Evolutionary conservation across 2,888 invertebrate species (phyloP), one percentile per base, ranked within the genome.

Genomic region (Drosophila colorata): DNA sequence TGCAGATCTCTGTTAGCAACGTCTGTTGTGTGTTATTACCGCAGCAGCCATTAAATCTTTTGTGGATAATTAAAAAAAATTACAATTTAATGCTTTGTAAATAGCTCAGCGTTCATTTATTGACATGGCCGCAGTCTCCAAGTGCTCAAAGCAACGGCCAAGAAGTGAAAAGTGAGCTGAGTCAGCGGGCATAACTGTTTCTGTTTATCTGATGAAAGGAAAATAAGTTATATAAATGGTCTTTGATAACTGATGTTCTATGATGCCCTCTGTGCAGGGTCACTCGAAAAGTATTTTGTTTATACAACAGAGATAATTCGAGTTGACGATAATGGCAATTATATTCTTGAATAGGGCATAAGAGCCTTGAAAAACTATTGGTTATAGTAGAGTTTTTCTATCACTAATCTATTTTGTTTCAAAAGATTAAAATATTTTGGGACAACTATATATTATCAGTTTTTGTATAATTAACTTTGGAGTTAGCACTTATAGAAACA

Each of bases 21-120:
- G 69, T 68, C 86, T 74, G 88, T 75, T 88, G 83, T 78, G 69
- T 66, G 58, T 86, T 84, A 74, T 87, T 84, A 80, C 78, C 74
- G 65, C 81, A 74, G 60, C 69, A 75, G 78, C 81, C 85, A 85
- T 84, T 88, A 88, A 88, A 83, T 88, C 87, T 87, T 84, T 84
- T 77, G 77, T 77, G 69, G 71, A 80, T 72, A 88, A 88, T 84
- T 83, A 88, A 83, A 87, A 87, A 86, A 88, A 88, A 87, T 84
- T 76, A 86, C 87, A 86, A 66, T 86, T 88, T 83, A 88, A 88
- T 88, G 87, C 82, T 63, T 73, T 70, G 73, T 65, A 80, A 78
- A 78, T 78, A 72, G 77, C 57, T 55, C 51, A 41, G 47, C 43
- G 52, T 59, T 72, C 72, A 70, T 70, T 82, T 79, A 88, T 82